phyloP scores from a whole-genome alignment of 2,888 invertebrate genomes.

The Acleris laterana region DNA sequence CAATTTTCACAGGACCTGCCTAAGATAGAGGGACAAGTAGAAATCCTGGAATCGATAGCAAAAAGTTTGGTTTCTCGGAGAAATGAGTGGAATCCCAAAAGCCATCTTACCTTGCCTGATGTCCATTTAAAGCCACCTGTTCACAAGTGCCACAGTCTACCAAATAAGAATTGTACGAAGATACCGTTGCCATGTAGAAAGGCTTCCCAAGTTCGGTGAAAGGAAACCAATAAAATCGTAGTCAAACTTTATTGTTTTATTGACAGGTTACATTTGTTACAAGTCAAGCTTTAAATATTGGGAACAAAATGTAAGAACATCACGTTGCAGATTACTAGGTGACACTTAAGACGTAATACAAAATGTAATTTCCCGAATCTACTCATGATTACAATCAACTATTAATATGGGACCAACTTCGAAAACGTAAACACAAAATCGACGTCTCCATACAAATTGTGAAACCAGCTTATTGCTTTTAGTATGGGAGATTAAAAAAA shows the following conservation, averaged over 20 bases:
- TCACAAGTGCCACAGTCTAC: neutral
- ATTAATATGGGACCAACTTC: too few species aligned
- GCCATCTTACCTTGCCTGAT: constrained; percentile 49
- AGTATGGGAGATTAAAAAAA: too few species aligned
- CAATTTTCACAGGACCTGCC: constrained; percentile 64
- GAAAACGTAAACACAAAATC: too few species aligned
- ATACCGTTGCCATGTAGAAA: neutral
- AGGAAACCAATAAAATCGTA: constrained; percentile 1
- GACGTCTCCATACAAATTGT: too few species aligned
- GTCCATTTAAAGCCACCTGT: constrained; percentile 41
- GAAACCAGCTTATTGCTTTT: too few species aligned
- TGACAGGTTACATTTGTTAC: neutral
- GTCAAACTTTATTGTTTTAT: constrained; percentile 10
- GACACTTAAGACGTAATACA: too few species aligned
- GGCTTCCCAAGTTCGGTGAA: neutral
- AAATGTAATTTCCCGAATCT: too few species aligned
- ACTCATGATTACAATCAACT: too few species aligned
- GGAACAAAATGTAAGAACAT: too few species aligned
- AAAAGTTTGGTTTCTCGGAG: constrained; percentile 52
- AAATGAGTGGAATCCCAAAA: constrained; percentile 54
- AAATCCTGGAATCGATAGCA: constrained; percentile 63
- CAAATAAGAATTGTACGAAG: constrained; percentile 23
- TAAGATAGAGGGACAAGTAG: constrained; percentile 69
- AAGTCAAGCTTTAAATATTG: too few species aligned
- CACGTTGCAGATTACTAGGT: too few species aligned